A percentile compares a stretch with the other conserved stretches of the same genome.
phyloP scores from a whole-genome alignment of 2,888 invertebrate genomes.

The Syrphus vitripennis region DNA sequence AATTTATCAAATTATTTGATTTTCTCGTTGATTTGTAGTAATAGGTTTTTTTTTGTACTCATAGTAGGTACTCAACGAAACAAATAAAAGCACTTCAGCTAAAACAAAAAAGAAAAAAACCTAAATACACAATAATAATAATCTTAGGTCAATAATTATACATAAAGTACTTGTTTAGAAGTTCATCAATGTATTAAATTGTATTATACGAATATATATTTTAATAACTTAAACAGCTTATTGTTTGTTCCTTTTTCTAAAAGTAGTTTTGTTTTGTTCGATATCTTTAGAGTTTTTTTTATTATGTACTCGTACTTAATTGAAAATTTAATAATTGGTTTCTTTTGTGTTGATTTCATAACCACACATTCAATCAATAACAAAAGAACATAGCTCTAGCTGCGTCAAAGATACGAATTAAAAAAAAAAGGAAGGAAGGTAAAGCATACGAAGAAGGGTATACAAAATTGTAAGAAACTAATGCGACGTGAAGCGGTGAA shows the following conservation, averaged over 20 bases:
- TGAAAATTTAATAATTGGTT: neutral
- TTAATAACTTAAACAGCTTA: slow-evolving; percentile 14
- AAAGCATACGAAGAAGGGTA: slow-evolving; percentile 3
- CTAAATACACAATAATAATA: neutral
- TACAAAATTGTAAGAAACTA: slow-evolving; percentile 14
- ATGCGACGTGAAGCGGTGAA: slow-evolving; percentile 14
- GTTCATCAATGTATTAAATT: neutral
- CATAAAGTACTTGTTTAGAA: neutral
- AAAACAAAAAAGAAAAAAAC: neutral
- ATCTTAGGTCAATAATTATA: neutral
- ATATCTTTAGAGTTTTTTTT: neutral
- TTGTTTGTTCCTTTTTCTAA: neutral
- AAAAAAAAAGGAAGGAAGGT: neutral
- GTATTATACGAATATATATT: neutral
- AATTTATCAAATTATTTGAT: neutral
- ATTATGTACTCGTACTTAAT: neutral
- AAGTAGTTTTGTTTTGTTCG: neutral
- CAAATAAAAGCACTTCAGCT: neutral
- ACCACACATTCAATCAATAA: slow-evolving; percentile 15
- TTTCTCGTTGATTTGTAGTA: neutral
- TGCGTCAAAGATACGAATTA: neutral
- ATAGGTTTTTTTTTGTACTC: neutral
- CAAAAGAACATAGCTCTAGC: neutral
- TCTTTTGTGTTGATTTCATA: slow-evolving; percentile 33
- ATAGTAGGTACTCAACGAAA: neutral